Evolutionary conservation across 1,140 invertebrate species (phyloP).

Genomic region (Ostrea denselamellosa): DNA sequence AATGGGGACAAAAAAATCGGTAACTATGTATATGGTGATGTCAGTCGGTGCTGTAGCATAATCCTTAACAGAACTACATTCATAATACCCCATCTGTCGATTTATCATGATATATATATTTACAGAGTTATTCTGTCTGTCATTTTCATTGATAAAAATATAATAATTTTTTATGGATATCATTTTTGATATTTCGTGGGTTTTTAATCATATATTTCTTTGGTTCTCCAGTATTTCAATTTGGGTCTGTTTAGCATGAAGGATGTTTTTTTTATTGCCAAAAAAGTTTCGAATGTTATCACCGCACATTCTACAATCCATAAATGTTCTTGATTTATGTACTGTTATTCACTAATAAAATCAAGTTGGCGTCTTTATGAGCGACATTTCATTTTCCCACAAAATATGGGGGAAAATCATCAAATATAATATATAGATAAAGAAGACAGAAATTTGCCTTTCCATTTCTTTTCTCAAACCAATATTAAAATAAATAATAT

Average conservation of each 20-base stretch:
- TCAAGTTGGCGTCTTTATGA: not conserved
- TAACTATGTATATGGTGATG: not conserved
- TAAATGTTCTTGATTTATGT: not conserved
- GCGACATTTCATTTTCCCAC: not conserved
- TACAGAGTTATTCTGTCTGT: not conserved
- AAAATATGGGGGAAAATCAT: too few relatives aligned
- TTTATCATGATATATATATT: conserved; percentile 27
- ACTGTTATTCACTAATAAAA: not conserved
- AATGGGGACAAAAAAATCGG: not conserved
- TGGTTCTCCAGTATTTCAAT: not conserved
- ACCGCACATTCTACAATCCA: not conserved
- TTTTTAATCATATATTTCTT: not conserved
- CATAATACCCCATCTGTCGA: not conserved
- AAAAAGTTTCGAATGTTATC: not conserved
- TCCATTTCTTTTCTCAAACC: too few relatives aligned
- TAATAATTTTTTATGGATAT: not conserved
- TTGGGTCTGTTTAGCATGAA: not conserved
- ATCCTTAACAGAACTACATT: not conserved
- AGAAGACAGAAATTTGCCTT: too few relatives aligned
- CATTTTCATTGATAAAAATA: conserved; percentile 14
- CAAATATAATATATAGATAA: too few relatives aligned
- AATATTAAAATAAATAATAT: too few relatives aligned
- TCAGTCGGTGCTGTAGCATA: not conserved
- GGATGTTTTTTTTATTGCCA: not conserved
- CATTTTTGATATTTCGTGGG: not conserved